Base-by-base conservation (phyloP, 2,113 vertebrate species). In the Corythoichthys intestinalis region DNA sequence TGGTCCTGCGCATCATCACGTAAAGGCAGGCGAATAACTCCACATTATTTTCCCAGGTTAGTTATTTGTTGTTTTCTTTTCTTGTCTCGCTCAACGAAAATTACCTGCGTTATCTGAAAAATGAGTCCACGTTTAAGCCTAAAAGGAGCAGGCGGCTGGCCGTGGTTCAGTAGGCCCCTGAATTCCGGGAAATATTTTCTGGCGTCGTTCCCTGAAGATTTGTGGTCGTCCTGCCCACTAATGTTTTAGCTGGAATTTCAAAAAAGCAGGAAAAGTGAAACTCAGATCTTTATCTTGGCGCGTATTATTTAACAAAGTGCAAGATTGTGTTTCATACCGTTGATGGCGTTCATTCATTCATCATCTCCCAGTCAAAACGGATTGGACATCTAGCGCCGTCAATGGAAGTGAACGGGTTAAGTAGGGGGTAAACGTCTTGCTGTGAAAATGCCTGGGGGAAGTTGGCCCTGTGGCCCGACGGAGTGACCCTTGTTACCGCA, bases 1-100 rank as follows among this genome's bases (percentile, higher is more conserved):
- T 88, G 86, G 91, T 87, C 89, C 92, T 93, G 93, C 82, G 80
- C 90, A 89, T 88, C 85, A 83, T 92, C 91, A 86, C 88, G 91
- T 92, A 90, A 90, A 85, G 72, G 69, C 60, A 80, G 88, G 91
- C 90, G 89, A 91, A 91, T 92, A 90, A 92, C 90, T 92, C 89
- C 78, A 73, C 74, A 39, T 83, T 88, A 44, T 44, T 44, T 44
- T 44, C 41, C 9, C 41, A 44, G 41, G 6, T 44, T 69, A 65
- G 58, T 48, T 37, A n/a, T 81, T 75, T 82, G 80, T 76, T 89
- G 84, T 89, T 91, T 90, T 89, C 76, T 70, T 83, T 87, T 71
- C 60, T 28, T 41, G 39, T 65, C 68, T 85, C 77, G 81, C 53
- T 85, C 70, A 75, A 84, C 76, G 70, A 85, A 83, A 58, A 77